Evolutionary conservation across 2,113 vertebrate species (phyloP), one percentile per base, ranked within the genome.

Genomic region (Eptesicus fuscus): DNA sequence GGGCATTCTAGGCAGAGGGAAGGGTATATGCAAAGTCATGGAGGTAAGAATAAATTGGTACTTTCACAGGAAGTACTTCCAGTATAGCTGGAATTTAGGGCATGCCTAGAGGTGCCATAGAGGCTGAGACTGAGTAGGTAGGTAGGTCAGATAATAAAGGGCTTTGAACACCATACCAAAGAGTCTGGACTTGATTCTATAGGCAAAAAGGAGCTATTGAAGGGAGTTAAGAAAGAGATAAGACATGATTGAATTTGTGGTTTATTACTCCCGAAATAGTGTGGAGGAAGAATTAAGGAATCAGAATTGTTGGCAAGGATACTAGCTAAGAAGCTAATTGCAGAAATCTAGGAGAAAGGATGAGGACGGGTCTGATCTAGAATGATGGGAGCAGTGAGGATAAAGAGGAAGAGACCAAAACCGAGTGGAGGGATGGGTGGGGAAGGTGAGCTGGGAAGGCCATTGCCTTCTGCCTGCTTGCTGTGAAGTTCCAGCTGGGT

Each of bases 41-140:
- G 73, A 95, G 40, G 63, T 59, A 61, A 74, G 71, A 79, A 88
- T 59, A 77, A 83, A 78, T 37, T 23, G 32, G 47, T 23, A 37
- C 80, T 88, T 93, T 61, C 79, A 78, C 78, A 93, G 74, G 44
- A 84, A 94, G 44, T 69, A 80, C 40, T 88, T 88, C 42, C 42
- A 40, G 40, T 25, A 32, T 23, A 53, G 37, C 63, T 49, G 69
- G 83, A 70, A 93, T 53, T 87, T n/a, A 53, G 74, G 63, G 40
- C n/a, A 47, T n/a, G 23, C 40, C 51, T 2, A 42, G 63, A 87
- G 61, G 35, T 53, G 25, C 44, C 51, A 3, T 5, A 23, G 77
- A 14, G 9, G 44, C 49, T 63, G 47, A 86, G 80, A 61, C 30
- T 79, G 63, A 70, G 30, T 20, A 65, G 71, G 42, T 17, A 44